A percentile compares a stretch with the other conserved stretches of the same genome.
These are phyloP conservation scores for Himalopsyche japonica DNA, from an alignment of 2,888 invertebrate species.

Conservation along the genomic window DNA sequence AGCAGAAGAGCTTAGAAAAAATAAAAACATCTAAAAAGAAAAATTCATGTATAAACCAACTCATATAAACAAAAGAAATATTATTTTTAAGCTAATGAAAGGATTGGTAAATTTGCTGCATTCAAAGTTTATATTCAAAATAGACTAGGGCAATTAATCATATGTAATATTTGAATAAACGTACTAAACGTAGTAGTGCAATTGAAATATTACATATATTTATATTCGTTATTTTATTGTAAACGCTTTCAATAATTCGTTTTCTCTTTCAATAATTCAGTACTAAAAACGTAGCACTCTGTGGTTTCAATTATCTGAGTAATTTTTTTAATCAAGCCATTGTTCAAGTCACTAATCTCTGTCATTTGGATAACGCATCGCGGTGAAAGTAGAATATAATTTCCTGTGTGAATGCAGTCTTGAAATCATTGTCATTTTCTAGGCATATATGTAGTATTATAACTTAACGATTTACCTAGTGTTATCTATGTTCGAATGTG, in stretches of 20 bases:
- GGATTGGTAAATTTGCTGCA: too few species aligned
- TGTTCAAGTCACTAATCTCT: slow-evolving; percentile 3
- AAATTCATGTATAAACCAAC: too few species aligned
- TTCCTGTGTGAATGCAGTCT: neutral
- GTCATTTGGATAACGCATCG: neutral
- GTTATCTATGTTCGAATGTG: neutral
- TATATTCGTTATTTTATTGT: neutral
- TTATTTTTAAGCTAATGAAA: too few species aligned
- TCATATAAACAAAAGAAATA: too few species aligned
- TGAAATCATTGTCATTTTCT: neutral
- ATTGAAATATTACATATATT: too few species aligned
- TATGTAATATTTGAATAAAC: too few species aligned
- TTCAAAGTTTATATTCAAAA: too few species aligned
- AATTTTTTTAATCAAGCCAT: neutral
- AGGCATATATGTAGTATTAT: neutral
- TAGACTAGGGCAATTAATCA: too few species aligned
- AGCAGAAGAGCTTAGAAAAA: too few species aligned
- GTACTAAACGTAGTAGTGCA: too few species aligned
- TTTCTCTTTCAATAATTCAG: neutral
- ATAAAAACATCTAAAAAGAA: too few species aligned
- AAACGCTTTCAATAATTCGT: neutral
- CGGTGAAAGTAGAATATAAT: neutral
- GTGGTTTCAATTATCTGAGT: neutral
- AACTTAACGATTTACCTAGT: neutral
- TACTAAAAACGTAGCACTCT: neutral